Evolutionary conservation across 2,888 invertebrate genomes (phyloP).

Genomic region (Endotricha flammealis): DNA sequence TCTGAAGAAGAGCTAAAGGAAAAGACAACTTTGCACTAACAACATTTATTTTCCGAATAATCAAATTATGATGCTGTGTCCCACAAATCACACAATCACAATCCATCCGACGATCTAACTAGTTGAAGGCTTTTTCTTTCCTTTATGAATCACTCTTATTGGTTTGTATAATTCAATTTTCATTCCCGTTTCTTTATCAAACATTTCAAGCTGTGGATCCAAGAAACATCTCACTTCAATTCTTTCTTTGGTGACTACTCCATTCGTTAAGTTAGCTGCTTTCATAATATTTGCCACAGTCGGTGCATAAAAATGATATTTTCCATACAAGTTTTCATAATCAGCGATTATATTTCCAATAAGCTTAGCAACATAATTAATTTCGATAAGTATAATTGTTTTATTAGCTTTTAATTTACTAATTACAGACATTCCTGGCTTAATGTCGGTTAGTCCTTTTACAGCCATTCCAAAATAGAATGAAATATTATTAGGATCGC

Average conservation of each 20-base stretch:
- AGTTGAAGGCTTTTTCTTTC: slow-evolving; percentile 11
- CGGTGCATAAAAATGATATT: slow-evolving; percentile 58
- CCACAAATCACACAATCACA: too few species aligned
- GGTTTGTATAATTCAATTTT: slow-evolving; percentile 18
- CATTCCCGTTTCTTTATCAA: slow-evolving; percentile 35
- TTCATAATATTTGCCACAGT: slow-evolving; percentile 45
- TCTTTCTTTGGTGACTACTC: slow-evolving; percentile 40
- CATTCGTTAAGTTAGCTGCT: slow-evolving; percentile 42
- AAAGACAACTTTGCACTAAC: too few species aligned
- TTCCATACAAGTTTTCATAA: slow-evolving; percentile 45
- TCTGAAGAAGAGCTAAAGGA: too few species aligned
- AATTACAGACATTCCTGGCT: slow-evolving; percentile 35
- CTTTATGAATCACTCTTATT: slow-evolving; percentile 4
- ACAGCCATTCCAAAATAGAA: slow-evolving; percentile 32
- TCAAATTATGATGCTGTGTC: too few species aligned
- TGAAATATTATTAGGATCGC: slow-evolving; percentile 21
- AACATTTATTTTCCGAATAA: too few species aligned
- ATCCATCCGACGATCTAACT: too few species aligned
- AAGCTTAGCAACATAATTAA: slow-evolving; percentile 38
- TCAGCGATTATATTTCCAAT: slow-evolving; percentile 45
- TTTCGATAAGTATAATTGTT: slow-evolving; percentile 39
- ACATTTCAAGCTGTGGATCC: slow-evolving; percentile 38
- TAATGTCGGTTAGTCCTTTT: slow-evolving; percentile 28
- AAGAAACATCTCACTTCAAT: slow-evolving; percentile 46
- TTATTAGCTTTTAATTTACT: slow-evolving; percentile 38